phyloP scores from a whole-genome alignment of 1,140 invertebrate genomes.

The Mya arenaria region DNA sequence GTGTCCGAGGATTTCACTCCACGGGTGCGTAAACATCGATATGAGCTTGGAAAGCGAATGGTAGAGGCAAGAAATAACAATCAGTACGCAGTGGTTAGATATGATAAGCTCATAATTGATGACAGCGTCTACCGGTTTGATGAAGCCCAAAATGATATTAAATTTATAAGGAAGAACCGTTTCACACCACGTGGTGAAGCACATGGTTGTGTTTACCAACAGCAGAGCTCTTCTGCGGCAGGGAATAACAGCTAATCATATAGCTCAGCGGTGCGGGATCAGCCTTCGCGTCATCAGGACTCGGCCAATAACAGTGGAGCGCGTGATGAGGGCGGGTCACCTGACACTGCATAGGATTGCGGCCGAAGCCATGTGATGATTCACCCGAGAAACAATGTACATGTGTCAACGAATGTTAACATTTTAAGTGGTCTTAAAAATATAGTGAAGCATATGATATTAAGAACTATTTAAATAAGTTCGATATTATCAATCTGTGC shows the following conservation, averaged over 20 bases:
- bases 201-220: background rate
- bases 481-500: too few species aligned
- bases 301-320: background rate
- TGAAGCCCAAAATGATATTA: background rate
- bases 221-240: background rate
- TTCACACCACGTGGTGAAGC: background rate
- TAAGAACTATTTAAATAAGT: too few species aligned
- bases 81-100: background rate
- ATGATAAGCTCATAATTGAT: conserved; percentile 1
- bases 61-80: background rate
- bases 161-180: background rate
- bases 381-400: too few species aligned
- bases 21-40: background rate
- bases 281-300: background rate
- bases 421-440: too few species aligned
- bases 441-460: too few species aligned
- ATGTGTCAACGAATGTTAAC: too few species aligned
- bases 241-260: too few species aligned
- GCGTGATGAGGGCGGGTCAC: background rate
- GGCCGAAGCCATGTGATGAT: too few species aligned
- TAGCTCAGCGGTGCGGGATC: too few species aligned
- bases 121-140: background rate
- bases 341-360: too few species aligned
- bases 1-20: background rate
- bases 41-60: background rate